These are phyloP conservation scores for Melanotaenia boesemani DNA, from an alignment of 2,797 vertebrate species.

Conservation along the genomic window DNA sequence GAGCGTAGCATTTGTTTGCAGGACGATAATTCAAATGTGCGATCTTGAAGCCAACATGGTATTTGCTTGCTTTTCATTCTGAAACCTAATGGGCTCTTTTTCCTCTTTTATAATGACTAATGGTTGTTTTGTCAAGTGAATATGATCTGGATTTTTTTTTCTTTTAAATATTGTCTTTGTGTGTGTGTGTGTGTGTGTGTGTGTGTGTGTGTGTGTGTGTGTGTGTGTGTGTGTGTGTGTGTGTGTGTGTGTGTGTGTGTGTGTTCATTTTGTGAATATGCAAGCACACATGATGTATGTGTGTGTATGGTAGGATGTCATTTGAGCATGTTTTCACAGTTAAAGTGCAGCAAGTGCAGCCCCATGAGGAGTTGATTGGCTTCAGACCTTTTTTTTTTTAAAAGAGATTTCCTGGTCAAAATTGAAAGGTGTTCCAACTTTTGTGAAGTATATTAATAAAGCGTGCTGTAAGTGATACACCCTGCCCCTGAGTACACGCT, in stretches of 20 bases:
- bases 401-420: constrained; percentile 73
- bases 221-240: not conserved
- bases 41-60: constrained; percentile 32
- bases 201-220: not conserved
- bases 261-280: constrained; percentile 39
- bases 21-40: constrained; percentile 72
- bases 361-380: constrained; percentile 71
- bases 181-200: constrained; percentile 29
- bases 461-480: constrained; percentile 54
- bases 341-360: constrained; percentile 63
- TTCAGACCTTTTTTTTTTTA: constrained; percentile 52
- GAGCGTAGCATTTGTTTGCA: constrained; percentile 8
- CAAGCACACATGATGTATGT: constrained; percentile 26
- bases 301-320: constrained; percentile 48
- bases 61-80: constrained; percentile 31
- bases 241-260: not conserved
- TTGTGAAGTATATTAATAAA: constrained; percentile 73
- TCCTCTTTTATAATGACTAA: constrained; percentile 31
- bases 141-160: constrained; percentile 29
- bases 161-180: not conserved
- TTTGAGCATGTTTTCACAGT: constrained; percentile 73
- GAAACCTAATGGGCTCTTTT: constrained; percentile 15
- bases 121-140: constrained; percentile 27
- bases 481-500: constrained; percentile 36
- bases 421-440: constrained; percentile 65